Percentiles rank a stretch among this genome's conserved stretches.
Conservation (phyloP, 2,888 invertebrate species). For the Drosophila percnosoma region DNA sequence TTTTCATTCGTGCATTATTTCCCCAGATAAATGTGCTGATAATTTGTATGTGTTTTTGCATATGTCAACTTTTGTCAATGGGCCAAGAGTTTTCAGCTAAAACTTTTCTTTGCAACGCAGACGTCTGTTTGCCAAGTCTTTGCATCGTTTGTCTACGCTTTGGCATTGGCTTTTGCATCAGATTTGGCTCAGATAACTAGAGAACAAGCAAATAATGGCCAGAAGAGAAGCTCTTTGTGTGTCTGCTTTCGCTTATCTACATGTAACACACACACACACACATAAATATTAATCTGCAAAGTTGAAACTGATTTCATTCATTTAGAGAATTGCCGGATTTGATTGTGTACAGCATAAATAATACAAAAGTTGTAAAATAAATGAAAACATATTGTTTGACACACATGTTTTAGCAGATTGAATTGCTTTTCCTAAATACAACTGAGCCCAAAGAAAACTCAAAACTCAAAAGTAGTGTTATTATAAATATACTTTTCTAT, state of each 20-base stretch:
- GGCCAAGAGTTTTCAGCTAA: slow-evolving; percentile 59
- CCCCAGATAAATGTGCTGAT: slow-evolving; percentile 78
- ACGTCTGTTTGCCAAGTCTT: slow-evolving; percentile 58
- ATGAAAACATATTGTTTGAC: not conserved
- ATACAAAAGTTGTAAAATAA: not conserved
- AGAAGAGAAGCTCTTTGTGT: not conserved
- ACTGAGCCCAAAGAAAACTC: not conserved
- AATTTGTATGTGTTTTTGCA: slow-evolving; percentile 73
- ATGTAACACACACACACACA: slow-evolving; percentile 3
- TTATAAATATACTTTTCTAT: not conserved
- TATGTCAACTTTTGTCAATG: slow-evolving; percentile 81
- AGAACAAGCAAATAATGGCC: slow-evolving; percentile 14
- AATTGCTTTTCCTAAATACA: not conserved
- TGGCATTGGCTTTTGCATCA: slow-evolving; percentile 33
- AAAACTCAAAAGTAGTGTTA: not conserved
- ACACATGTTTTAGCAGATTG: not conserved
- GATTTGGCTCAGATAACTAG: slow-evolving; percentile 44
- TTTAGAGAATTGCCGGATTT: slow-evolving; percentile 20
- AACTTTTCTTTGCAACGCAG: slow-evolving; percentile 39
- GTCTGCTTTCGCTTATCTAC: slow-evolving; percentile 36
- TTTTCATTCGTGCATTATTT: slow-evolving; percentile 72
- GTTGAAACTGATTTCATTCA: slow-evolving; percentile 39
- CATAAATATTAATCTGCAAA: slow-evolving; percentile 32
- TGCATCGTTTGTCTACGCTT: slow-evolving; percentile 51
- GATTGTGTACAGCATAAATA: not conserved